Evolutionary conservation across 2,888 invertebrate genomes (phyloP), one percentile per base, ranked within the genome.

Genomic region (Suillia variegata): DNA sequence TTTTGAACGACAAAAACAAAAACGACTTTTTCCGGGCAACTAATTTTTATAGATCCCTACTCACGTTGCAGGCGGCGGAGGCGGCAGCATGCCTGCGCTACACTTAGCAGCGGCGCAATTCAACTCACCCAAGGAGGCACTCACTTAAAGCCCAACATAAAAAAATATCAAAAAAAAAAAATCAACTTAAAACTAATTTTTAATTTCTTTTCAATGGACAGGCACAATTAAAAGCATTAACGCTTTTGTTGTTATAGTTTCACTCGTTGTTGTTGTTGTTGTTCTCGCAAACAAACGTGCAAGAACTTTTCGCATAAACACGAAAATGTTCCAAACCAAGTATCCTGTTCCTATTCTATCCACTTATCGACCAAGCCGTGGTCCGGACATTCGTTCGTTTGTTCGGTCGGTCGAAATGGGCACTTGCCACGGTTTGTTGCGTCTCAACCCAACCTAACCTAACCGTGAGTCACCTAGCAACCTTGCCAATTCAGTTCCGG

Each of bases 171-270:
- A 31, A 6, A 31, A 31, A 6, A 31, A 31, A 6, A 31, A 31
- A 6, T 31, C 31, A 6, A 31, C 6, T 31, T 31, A 31, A 6
- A 31, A 31, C 31, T 31, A 31, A 6, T 31, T 12, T 31, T 38
- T 12, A 55, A 18, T 20, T 38, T 42, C 26, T 26, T 52, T 56
- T 53, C 53, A 21, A 26, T 18, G 56, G 26, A 54, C 57, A 54
- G 21, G 50, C 54, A 57, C 54, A 57, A 56, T 61, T 61, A 61
- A 61, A 54, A 49, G 54, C 50, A 56, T 61, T 61, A 61, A 56
- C 56, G 60, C 60, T 56, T 52, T 56, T 61, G 56, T 61, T 59
- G 45, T 59, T n/a, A 17, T 47, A 22, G 51, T 55, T 51, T 13
- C 47, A 54, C 54, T 42, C 47, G n/a, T 49, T 33, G 58, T n/a